Evolutionary conservation across 2,113 vertebrate species (phyloP).

Genomic region (Seriola quinqueradiata): DNA sequence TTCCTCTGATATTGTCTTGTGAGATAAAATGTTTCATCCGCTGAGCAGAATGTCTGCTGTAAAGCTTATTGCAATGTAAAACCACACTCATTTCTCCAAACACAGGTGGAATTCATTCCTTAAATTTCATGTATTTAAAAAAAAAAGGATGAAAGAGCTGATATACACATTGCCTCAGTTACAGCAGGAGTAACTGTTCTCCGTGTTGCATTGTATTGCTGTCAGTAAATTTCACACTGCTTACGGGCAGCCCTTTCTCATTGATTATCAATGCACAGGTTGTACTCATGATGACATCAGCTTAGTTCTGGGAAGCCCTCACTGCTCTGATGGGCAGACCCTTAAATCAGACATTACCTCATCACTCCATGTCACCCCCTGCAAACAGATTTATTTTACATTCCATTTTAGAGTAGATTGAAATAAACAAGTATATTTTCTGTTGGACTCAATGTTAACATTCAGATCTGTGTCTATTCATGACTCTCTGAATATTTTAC

Average conservation of each 20-base stretch:
- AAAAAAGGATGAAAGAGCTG: not conserved
- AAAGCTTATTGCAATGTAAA: not conserved
- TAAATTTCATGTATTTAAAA: not conserved
- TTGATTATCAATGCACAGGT: slow-evolving; percentile 63
- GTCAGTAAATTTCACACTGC: not conserved
- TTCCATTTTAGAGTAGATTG: not conserved
- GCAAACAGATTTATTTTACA: not conserved
- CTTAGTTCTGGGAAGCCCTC: slow-evolving; percentile 67
- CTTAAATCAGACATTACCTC: slow-evolving; percentile 76
- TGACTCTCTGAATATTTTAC: not conserved
- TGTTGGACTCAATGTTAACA: not conserved
- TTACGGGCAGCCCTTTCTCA: not conserved
- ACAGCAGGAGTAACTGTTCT: not conserved
- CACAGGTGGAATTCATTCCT: not conserved
- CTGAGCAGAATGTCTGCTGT: not conserved
- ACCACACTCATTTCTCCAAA: not conserved
- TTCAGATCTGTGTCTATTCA: not conserved
- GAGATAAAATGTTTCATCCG: not conserved
- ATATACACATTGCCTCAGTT: not conserved
- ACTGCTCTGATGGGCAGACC: slow-evolving; percentile 48
- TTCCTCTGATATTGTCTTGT: slow-evolving; percentile 14
- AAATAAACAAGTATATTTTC: slow-evolving; percentile 3
- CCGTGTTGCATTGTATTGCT: not conserved
- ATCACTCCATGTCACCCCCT: slow-evolving; percentile 21
- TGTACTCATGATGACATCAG: slow-evolving; percentile 70